Conservation (phyloP, 2,113 vertebrate species). For the Seriola dumerili region DNA sequence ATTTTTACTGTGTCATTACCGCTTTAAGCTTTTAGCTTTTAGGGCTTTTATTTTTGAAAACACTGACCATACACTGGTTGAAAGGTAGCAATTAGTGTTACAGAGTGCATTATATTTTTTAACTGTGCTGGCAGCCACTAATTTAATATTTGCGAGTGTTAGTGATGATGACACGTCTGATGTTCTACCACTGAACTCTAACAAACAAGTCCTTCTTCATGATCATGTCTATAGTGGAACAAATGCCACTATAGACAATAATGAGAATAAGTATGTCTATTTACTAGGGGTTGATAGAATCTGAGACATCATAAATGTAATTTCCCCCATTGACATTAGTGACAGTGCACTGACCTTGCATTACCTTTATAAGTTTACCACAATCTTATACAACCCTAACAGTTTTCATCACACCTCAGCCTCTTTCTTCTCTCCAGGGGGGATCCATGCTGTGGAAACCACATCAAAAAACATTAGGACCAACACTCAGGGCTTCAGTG, state of each 20-base stretch:
- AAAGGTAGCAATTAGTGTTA: conserved; percentile 10
- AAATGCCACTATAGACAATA: not conserved
- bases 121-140: conserved; percentile 14
- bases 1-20: not conserved
- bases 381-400: conserved; percentile 15
- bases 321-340: not conserved
- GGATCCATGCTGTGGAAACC: conserved; percentile 17
- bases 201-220: not conserved
- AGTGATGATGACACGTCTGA: conserved; percentile 1
- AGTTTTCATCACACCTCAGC: conserved; percentile 24
- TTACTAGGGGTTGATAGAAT: too few relatives aligned
- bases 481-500: conserved; percentile 1
- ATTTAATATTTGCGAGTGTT: conserved; percentile 20
- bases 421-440: conserved; percentile 25
- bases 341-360: conserved; percentile 16
- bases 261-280: too few relatives aligned
- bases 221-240: not conserved
- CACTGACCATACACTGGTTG: not conserved
- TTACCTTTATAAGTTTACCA: conserved; percentile 36
- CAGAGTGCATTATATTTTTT: not conserved
- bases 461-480: conserved; percentile 26
- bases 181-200: not conserved
- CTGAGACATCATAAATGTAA: not conserved
- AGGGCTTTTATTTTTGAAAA: not conserved
- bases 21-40: not conserved